phyloP scores from a whole-genome alignment of 2,888 invertebrate species.

The Cheilosia vernalis region DNA sequence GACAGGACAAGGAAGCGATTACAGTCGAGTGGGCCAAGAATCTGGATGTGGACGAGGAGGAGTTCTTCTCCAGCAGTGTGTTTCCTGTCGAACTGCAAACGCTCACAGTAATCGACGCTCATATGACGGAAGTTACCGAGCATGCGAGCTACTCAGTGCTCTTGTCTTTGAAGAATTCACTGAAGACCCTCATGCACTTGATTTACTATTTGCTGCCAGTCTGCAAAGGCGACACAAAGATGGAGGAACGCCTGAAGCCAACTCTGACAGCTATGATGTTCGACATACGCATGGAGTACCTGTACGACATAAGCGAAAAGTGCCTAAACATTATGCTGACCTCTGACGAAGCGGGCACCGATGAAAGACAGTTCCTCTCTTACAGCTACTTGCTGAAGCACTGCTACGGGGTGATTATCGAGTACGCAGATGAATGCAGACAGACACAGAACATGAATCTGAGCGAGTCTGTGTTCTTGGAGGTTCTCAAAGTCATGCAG shows the following conservation, averaged over 20 bases:
- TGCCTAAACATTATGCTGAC: conserved; percentile 85
- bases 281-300: conserved; percentile 90
- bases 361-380: conserved; percentile 87
- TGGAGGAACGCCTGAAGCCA: conserved; percentile 80
- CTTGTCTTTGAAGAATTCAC: conserved; percentile 81
- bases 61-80: conserved; percentile 79
- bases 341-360: conserved; percentile 79
- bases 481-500: conserved; percentile 90
- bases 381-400: conserved; percentile 87
- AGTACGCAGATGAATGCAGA: conserved; percentile 84
- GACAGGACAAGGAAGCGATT: conserved; percentile 82
- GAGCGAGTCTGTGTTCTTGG: conserved; percentile 81
- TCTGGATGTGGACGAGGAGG: conserved; percentile 79
- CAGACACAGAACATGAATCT: conserved; percentile 78
- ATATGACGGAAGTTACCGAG: conserved; percentile 81
- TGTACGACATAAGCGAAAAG: conserved; percentile 87
- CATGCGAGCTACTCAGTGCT: conserved; percentile 80
- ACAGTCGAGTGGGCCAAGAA: conserved; percentile 82
- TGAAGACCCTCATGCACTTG: conserved; percentile 81
- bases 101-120: conserved; percentile 82
- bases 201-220: conserved; percentile 80
- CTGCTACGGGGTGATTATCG: conserved; percentile 88
- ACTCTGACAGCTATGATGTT: conserved; percentile 87
- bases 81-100: conserved; percentile 83
- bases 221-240: conserved; percentile 76